Evolutionary conservation across 1,140 invertebrate species (phyloP), one percentile per base, ranked within the genome.

Genomic region (Zaprionus ornatus): DNA sequence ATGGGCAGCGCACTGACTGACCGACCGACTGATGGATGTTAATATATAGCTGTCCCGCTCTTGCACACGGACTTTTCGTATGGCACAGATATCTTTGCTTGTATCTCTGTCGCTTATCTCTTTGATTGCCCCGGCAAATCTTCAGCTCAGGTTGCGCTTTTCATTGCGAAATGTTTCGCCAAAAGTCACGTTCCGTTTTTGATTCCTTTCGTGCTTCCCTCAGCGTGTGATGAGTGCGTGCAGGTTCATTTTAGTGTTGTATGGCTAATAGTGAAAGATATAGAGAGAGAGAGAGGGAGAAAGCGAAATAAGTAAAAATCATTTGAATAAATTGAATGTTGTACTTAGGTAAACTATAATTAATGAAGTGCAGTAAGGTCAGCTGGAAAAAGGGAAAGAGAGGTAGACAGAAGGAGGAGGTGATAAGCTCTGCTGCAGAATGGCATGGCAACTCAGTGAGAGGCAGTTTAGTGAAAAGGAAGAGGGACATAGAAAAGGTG

Each of bases 141-240:
- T 83, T 52, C 9, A 4, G 74, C 71, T 77, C 74, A 77, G 71
- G 80, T 88, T 90, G 85, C 62, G 45, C 19, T 50, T 50, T 50
- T 50, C 84, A 88, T 88, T 67, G 81, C 84, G n/a, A 45, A 88
- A 59, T 80, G 83, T 77, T 69, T 70, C 35, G 71, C 68, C 74
- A 81, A 81, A 88, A 88, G 84, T 88, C 84, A 88, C 84, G 84
- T 88, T 88, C 57, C 78, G 71, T 52, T 60, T 74, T 66, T 76
- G 85, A 84, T 90, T 88, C 74, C 40, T 74, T 78, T 68, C 71
- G 84, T 52, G 48, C n/a, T 45, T 12, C 37, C 27, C 68, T 42
- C 35, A 50, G 55, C 60, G 19, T 40, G 56, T 55, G 60, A 57
- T 12, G 50, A 45, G 45, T 45, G 64, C 61, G 70, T 66, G 57